Evolutionary conservation across 1,140 invertebrate species (phyloP), one percentile per base, ranked within the genome.

Genomic region (Drosophila malerkotliana): DNA sequence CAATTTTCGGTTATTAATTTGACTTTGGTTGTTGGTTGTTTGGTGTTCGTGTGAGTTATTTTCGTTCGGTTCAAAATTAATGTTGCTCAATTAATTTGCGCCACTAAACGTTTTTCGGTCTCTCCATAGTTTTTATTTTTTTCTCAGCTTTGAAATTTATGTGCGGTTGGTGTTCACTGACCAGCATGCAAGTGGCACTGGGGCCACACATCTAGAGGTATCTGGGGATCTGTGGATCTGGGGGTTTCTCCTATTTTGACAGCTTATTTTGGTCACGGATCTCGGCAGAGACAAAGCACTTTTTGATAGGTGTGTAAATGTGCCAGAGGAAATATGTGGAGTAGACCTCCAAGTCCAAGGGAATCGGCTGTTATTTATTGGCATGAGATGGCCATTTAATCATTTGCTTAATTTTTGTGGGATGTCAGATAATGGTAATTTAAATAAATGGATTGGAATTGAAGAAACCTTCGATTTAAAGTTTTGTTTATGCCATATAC

Each of bases 1-100:
- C 76, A 48, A 58, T 77, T 84, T 87, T 85, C 51, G 82, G 75
- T 84, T 85, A 84, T 85, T 85, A 84, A 84, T 84, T 77, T 69
- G 60, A 47, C 80, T 84, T 84, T 63, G 78, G 66, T 57, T 45
- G 78, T 39, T 58, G 78, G 66, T 57, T 45, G 78, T 39, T 58
- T 37, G 24, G 72, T 53, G 54, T 71, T 64, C 74, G 71, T 69
- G 55, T 75, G 71, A 66, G 60, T 67, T 55, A 41, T 64, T 74
- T 79, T 59, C 24, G 34, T 51, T 63, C 53, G 72, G 55, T n/a
- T 48, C 34, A 15, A 69, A 88, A 87, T 87, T 83, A 79, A 87
- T 87, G 82, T 68, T 68, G 47, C 24, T 55, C 82, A 79, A 87
- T 87, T 87, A 87, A 87, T 87, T 87, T 88, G 79, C 66, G 82